Percentiles rank a stretch among this genome's conserved stretches.
These are phyloP conservation scores for Chelidonichthys spinosus DNA, from an alignment of 2,797 vertebrate species.

Conservation along the genomic window DNA sequence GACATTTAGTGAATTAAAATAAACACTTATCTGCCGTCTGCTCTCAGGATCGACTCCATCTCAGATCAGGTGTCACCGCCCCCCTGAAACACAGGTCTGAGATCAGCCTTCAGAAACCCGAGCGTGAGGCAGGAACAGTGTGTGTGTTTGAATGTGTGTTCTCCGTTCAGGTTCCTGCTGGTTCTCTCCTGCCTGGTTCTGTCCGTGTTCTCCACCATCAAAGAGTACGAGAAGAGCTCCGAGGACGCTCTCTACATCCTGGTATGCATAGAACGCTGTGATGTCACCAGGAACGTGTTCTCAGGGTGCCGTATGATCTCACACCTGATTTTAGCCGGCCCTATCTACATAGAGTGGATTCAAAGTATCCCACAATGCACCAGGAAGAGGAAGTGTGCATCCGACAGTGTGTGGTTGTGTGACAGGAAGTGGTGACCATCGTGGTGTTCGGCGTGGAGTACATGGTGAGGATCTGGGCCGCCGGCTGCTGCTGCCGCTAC, in stretches of 20 bases:
- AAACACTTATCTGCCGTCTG: background rate
- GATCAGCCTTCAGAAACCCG: background rate
- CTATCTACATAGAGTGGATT: background rate
- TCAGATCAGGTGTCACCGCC: background rate
- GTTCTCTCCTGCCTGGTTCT: slow-evolving; percentile 98
- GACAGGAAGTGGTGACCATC: slow-evolving; percentile 97
- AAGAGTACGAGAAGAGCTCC: slow-evolving; percentile 96
- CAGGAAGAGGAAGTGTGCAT: background rate
- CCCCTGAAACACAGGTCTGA: background rate
- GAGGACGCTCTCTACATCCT: slow-evolving; percentile 97
- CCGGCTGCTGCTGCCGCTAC: slow-evolving; percentile 97
- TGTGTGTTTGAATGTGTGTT: slow-evolving; percentile 9
- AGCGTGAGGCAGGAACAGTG: background rate
- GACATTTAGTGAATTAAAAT: background rate
- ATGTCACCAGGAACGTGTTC: background rate
- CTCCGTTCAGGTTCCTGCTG: slow-evolving; percentile 89
- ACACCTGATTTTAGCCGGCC: too few species aligned
- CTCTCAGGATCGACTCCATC: background rate
- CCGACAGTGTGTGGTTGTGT: slow-evolving; percentile 7
- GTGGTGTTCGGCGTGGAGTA: slow-evolving; percentile 99
- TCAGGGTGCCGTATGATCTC: background rate
- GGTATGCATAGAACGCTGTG: slow-evolving; percentile 78
- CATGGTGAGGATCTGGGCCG: slow-evolving; percentile 97
- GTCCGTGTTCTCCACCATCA: slow-evolving; percentile 98
- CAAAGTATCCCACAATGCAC: background rate